Evolutionary conservation across 1,140 invertebrate genomes (phyloP).

Genomic region (Drosophila bipectinata): DNA sequence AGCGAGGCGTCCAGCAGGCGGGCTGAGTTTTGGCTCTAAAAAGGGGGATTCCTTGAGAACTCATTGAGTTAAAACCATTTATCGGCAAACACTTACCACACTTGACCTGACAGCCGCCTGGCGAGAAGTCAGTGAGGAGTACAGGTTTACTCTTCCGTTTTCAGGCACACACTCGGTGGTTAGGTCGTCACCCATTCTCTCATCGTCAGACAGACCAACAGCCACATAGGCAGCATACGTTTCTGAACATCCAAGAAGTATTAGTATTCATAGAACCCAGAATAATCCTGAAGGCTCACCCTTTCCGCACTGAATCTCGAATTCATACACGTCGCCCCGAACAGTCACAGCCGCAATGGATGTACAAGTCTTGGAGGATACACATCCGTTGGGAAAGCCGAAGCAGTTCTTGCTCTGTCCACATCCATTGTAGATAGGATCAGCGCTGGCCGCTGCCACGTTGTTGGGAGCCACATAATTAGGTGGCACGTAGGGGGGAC

Average conservation of each 20-base stretch:
- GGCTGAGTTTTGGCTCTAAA: slow-evolving; percentile 88
- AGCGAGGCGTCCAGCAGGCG: slow-evolving; percentile 87
- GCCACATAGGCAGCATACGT: slow-evolving; percentile 89
- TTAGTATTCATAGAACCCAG: slow-evolving; percentile 4
- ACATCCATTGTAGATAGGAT: slow-evolving; percentile 91
- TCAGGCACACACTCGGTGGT: slow-evolving; percentile 92
- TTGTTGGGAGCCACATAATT: slow-evolving; percentile 49
- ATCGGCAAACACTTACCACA: slow-evolving; percentile 75
- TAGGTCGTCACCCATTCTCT: slow-evolving; percentile 90
- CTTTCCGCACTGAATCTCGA: slow-evolving; percentile 86
- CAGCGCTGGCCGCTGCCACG: slow-evolving; percentile 54
- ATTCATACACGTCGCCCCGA: slow-evolving; percentile 87
- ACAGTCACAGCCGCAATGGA: slow-evolving; percentile 89
- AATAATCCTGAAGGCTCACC: slow-evolving; percentile 33
- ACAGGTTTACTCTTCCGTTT: slow-evolving; percentile 86
- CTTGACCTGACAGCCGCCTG: slow-evolving; percentile 84
- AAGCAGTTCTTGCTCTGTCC: slow-evolving; percentile 91
- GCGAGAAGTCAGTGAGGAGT: slow-evolving; percentile 88
- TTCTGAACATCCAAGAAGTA: slow-evolving; percentile 60
- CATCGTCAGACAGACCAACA: slow-evolving; percentile 86
- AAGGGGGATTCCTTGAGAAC: not conserved
- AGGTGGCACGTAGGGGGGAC: slow-evolving; percentile 76
- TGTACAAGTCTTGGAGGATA: slow-evolving; percentile 87
- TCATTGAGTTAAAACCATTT: not conserved
- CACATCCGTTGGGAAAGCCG: slow-evolving; percentile 89